These are phyloP conservation scores for Macrophya alboannulata DNA, from an alignment of 2,888 invertebrate genomes.

Conservation along the genomic window DNA sequence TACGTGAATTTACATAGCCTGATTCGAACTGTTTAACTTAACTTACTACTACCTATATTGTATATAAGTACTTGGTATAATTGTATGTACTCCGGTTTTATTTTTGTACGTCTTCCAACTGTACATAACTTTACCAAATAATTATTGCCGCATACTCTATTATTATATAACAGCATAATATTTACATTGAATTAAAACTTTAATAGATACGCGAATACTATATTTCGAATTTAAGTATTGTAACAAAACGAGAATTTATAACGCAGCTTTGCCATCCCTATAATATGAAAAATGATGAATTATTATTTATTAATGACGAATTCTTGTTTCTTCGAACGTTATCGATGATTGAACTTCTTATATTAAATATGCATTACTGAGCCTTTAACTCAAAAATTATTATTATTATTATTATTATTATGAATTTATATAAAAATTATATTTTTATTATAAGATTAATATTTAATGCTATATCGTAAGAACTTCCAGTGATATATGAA, in stretches of 20 bases:
- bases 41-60: not conserved
- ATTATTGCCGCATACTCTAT: slow-evolving; percentile 21
- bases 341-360: not conserved
- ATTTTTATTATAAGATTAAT: slow-evolving; percentile 3
- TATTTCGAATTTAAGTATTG: slow-evolving; percentile 11
- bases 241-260: not conserved
- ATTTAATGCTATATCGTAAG: slow-evolving; percentile 28
- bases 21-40: slow-evolving; percentile 21
- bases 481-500: slow-evolving; percentile 45
- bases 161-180: slow-evolving; percentile 42
- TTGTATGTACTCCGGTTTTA: slow-evolving; percentile 57
- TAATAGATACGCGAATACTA: slow-evolving; percentile 28
- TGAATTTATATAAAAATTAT: slow-evolving; percentile 11
- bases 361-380: not conserved
- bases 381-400: slow-evolving; percentile 22
- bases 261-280: not conserved
- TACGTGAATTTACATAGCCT: not conserved
- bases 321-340: slow-evolving; percentile 11
- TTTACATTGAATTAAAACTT: slow-evolving; percentile 17
- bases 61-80: not conserved
- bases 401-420: slow-evolving; percentile 32
- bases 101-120: slow-evolving; percentile 64
- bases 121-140: slow-evolving; percentile 58
- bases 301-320: slow-evolving; percentile 18
- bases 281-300: not conserved